Evolutionary conservation across 2,797 vertebrate genomes (phyloP), one percentile per base, ranked within the genome.

Genomic region (Chromobotia macracanthus): DNA sequence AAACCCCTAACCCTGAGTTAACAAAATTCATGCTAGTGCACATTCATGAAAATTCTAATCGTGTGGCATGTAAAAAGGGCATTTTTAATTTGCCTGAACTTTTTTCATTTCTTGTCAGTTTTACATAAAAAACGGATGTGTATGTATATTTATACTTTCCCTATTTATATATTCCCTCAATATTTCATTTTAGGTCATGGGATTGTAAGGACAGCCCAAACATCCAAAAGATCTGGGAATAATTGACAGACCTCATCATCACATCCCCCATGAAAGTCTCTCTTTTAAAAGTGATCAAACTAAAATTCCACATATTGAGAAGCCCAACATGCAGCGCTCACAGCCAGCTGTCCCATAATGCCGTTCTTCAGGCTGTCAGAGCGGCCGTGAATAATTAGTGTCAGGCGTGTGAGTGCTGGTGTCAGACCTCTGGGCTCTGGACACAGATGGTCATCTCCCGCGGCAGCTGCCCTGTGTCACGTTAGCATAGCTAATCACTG

Each of bases 401-500:
- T 72, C 63, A 67, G 35, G 35, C 41, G 63, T 69, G 28, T 28
- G 28, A 28, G 28, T 28, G 28, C 28, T 28, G 28, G 28, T 28
- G 80, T 70, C 77, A 76, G 63, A 79, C 80, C 41, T 35, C 64
- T 72, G 72, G 48, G 66, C 50, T 73, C 64, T 67, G 63, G 68
- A 73, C 80, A 61, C 80, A 84, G 83, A 82, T 80, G 80, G 41
- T 64, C 66, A 11, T 21, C 23, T 75, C 46, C 48, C 75, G 21
- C 3, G 46, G 56, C 55, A 61, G 71, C 13, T 46, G 38, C 41
- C 38, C 48, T 64, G 15, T 70, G 51, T 82, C 77, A 82, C 44
- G 70, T 84, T 79, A 84, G 77, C 83, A 63, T 82, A 44, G 70
- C 77, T 82, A 80, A 84, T 77, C 83, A 73, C 66, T 81, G 58